Conservation (phyloP, 2,888 invertebrate species). For the Altica lythri region DNA sequence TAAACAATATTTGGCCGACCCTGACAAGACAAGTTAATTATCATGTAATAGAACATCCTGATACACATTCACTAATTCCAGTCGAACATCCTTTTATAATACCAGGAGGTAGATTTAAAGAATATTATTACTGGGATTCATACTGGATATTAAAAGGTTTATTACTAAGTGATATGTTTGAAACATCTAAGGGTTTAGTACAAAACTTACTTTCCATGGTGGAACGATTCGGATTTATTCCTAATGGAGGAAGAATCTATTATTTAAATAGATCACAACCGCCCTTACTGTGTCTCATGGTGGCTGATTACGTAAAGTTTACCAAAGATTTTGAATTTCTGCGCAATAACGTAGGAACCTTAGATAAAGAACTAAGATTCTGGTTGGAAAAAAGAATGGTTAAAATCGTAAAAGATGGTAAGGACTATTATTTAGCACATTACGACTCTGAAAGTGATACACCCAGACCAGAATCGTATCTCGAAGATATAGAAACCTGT, state of each 20-base stretch:
- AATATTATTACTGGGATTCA: constrained; percentile 86
- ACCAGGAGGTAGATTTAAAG: constrained; percentile 75
- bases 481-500: constrained; percentile 66
- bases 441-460: constrained; percentile 68
- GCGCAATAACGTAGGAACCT: constrained; percentile 60
- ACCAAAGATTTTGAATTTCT: constrained; percentile 71
- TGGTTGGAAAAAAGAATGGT: constrained; percentile 67
- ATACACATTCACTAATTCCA: constrained; percentile 53
- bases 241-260: constrained; percentile 44
- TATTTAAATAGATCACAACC: constrained; percentile 66
- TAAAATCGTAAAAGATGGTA: constrained; percentile 59
- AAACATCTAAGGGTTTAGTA: constrained; percentile 76
- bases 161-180: constrained; percentile 74
- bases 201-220: constrained; percentile 76
- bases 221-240: constrained; percentile 61
- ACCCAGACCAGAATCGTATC: constrained; percentile 75
- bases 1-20: constrained; percentile 67
- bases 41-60: constrained; percentile 60
- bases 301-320: constrained; percentile 55
- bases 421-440: constrained; percentile 62
- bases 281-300: constrained; percentile 75
- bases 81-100: constrained; percentile 66
- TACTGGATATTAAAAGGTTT: constrained; percentile 86
- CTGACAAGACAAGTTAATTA: constrained; percentile 65
- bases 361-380: constrained; percentile 69